phyloP scores from a whole-genome alignment of 2,888 invertebrate species.

The Eristalinus sepulchralis region DNA sequence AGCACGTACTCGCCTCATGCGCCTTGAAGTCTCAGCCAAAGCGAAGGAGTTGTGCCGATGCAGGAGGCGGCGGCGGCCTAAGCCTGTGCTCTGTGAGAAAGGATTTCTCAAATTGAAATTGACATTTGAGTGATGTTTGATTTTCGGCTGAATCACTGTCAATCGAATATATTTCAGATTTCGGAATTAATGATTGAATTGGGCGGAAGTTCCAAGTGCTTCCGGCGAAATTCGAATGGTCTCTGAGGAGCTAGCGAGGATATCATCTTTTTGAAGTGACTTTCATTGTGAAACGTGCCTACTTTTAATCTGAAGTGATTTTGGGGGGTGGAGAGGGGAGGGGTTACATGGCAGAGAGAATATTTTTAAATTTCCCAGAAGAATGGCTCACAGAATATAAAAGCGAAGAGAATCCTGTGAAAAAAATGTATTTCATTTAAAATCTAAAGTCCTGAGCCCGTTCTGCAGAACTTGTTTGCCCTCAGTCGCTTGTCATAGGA shows the following conservation, averaged over 20 bases:
- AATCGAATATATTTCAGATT: not conserved
- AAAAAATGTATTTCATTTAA: too few species aligned
- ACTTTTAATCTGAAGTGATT: too few species aligned
- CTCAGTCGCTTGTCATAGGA: too few species aligned
- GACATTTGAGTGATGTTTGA: conserved; percentile 36
- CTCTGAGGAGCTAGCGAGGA: not conserved
- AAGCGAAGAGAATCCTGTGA: too few species aligned
- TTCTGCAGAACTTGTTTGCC: too few species aligned
- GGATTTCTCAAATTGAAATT: conserved; percentile 34
- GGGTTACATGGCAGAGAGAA: too few species aligned
- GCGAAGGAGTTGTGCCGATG: not conserved
- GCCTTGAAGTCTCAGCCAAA: conserved; percentile 17
- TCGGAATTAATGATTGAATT: conserved; percentile 7
- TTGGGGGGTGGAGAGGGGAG: too few species aligned
- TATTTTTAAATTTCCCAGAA: too few species aligned
- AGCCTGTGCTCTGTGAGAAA: not conserved
- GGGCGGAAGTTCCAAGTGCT: not conserved
- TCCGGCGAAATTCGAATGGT: not conserved
- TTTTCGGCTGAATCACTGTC: conserved; percentile 16
- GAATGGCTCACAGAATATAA: too few species aligned
- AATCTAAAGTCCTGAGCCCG: too few species aligned
- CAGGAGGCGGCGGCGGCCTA: not conserved
- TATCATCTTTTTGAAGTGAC: not conserved
- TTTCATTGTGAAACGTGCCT: not conserved
- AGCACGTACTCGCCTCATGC: conserved; percentile 32